Evolutionary conservation across 2,797 vertebrate genomes (phyloP), one percentile per base, ranked within the genome.

Genomic region (Perodicticus potto): DNA sequence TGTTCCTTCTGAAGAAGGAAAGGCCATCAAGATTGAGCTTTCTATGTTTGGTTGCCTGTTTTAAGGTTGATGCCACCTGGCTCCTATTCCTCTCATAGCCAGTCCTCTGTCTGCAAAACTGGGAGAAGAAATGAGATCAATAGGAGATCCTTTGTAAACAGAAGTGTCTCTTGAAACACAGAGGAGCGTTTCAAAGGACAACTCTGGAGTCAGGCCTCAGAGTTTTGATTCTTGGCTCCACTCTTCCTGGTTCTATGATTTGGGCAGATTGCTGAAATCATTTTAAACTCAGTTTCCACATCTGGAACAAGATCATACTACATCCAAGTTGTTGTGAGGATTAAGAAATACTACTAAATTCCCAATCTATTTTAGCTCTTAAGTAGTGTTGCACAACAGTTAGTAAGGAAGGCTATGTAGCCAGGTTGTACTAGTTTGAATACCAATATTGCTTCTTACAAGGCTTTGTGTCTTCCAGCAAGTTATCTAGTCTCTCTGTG

Each of bases 401-500:
- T 70, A 88, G 84, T 34, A 84, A 59, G 7, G 43, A 83, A 49
- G 29, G 5, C 14, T 76, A 53, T 80, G 53, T 76, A 83, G 74
- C n/a, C 92, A 92, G 27, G 55, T 0, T 63, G 7, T 20, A 43
- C 19, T 73, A n/a, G 27, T 69, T 81, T 43, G 34, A 95, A 82
- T 70, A n/a, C 4, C 67, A 86, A 10, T 37, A 73, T 11, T 88
- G 57, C 65, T 25, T 20, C 19, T 61, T 72, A 25, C 17, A 23
- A 73, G 69, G 72, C 25, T 89, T 34, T 63, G 53, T 77, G 40
- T 32, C 67, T 87, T 89, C 40, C 27, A 45, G 49, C 3, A 92
- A 67, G 22, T 85, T 53, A 72, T 61, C 92, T 81, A 67, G 63
- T 85, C 16, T 76, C 25, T 96, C 83, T 89, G 90, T 61, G n/a